These are phyloP conservation scores for Lichenostomus cassidix DNA, from an alignment of 2,113 vertebrate species.

Conservation along the genomic window DNA sequence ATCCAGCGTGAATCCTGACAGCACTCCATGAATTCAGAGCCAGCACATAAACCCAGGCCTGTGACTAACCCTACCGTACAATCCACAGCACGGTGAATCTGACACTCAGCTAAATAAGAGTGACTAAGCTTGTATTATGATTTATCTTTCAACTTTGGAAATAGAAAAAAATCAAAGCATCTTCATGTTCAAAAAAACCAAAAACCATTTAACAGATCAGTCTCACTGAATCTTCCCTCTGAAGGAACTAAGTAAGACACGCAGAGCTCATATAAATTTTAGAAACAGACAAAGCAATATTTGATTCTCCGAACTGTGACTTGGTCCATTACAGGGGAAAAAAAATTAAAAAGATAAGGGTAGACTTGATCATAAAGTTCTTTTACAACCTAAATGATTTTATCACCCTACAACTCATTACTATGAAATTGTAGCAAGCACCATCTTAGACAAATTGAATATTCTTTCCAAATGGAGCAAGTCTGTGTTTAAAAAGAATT, in stretches of 20 bases:
- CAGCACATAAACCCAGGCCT: background rate
- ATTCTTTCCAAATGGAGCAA: background rate
- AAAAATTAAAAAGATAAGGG: background rate
- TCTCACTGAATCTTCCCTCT: background rate
- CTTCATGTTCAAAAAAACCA: background rate
- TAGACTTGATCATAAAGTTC: background rate
- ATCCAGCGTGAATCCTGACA: background rate
- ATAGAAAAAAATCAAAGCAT: background rate
- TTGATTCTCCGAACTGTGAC: background rate
- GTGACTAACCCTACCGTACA: background rate
- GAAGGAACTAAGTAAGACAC: background rate
- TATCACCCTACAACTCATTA: background rate
- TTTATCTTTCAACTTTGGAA: background rate
- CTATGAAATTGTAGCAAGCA: background rate
- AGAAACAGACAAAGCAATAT: background rate
- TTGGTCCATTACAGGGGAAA: background rate
- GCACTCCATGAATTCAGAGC: background rate
- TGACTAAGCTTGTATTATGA: background rate
- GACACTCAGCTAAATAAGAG: background rate
- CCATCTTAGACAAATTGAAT: background rate
- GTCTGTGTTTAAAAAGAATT: background rate
- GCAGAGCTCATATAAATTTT: background rate
- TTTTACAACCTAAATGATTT: background rate
- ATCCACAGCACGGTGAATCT: background rate
- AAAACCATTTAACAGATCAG: background rate